Percentiles rank a stretch among this genome's conserved stretches.
Evolutionary conservation across 2,888 invertebrate genomes (phyloP).

Genomic region (Stenichneumon culpator): DNA sequence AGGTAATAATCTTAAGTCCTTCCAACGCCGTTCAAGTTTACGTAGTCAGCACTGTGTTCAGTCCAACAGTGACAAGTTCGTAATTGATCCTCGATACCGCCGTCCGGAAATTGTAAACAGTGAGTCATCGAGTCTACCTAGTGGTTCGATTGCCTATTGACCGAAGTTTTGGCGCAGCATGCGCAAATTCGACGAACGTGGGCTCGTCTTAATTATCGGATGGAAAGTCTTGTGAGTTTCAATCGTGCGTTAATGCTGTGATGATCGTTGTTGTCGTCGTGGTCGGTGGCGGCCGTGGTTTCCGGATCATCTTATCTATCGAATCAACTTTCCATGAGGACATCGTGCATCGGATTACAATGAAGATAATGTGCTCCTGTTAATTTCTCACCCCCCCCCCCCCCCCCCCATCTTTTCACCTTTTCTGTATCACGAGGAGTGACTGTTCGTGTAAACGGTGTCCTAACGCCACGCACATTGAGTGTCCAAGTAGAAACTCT

Average conservation of each 20-base stretch:
- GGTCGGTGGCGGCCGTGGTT: too few relatives aligned
- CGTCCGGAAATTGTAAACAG: constrained; percentile 18
- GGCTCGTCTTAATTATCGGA: constrained; percentile 3
- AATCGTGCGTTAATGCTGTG: constrained; percentile 49
- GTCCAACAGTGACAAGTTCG: constrained; percentile 40
- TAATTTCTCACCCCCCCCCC: background rate
- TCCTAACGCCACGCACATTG: constrained; percentile 9
- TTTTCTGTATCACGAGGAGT: constrained; percentile 12
- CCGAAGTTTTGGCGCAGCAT: background rate
- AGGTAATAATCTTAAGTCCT: constrained; percentile 1
- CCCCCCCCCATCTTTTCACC: background rate
- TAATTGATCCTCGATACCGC: constrained; percentile 22
- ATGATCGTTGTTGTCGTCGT: constrained; percentile 27
- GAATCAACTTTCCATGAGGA: constrained; percentile 14
- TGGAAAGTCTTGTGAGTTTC: constrained; percentile 32
- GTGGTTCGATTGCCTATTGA: constrained; percentile 54
- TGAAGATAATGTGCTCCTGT: constrained; percentile 15
- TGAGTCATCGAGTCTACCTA: constrained; percentile 53
- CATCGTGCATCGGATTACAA: constrained; percentile 18
- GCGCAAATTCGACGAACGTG: background rate
- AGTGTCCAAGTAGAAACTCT: constrained; percentile 38
- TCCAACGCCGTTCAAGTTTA: constrained; percentile 23
- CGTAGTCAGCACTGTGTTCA: constrained; percentile 22
- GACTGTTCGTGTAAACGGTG: constrained; percentile 1
- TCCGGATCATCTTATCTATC: background rate